phyloP scores from a whole-genome alignment of 2,888 invertebrate species.

The Amphimallon solstitiale region DNA sequence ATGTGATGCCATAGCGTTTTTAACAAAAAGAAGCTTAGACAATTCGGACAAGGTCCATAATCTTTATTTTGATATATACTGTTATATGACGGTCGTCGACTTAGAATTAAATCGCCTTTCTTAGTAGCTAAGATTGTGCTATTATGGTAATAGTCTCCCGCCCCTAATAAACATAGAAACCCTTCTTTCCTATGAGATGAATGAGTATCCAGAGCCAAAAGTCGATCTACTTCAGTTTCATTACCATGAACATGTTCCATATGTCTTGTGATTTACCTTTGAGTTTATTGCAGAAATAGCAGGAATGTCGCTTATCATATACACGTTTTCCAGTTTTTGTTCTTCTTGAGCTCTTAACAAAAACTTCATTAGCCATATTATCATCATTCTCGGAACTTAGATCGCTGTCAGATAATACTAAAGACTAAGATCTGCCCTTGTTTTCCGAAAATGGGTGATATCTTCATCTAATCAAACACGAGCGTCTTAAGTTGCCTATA shows the following conservation, averaged over 20 bases:
- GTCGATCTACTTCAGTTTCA: neutral
- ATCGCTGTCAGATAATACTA: too few relatives aligned
- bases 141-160: neutral
- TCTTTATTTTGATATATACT: neutral
- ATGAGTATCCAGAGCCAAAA: too few relatives aligned
- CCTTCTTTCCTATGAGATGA: too few relatives aligned
- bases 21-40: neutral
- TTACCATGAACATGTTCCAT: constrained; percentile 20
- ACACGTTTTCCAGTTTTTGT: too few relatives aligned
- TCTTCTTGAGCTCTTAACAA: too few relatives aligned
- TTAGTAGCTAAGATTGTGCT: neutral
- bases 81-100: too few relatives aligned
- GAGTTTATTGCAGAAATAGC: too few relatives aligned
- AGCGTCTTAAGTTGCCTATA: too few relatives aligned
- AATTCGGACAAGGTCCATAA: neutral
- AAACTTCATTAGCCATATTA: too few relatives aligned
- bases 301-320: too few relatives aligned
- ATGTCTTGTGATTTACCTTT: constrained; percentile 25
- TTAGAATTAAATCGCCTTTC: neutral
- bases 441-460: neutral
- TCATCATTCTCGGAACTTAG: too few relatives aligned
- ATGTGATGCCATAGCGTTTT: too few relatives aligned
- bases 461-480: neutral
- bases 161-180: neutral
- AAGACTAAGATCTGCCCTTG: neutral